These are phyloP conservation scores for Phocoena phocoena DNA, from an alignment of 2,113 vertebrate genomes.

Conservation along the genomic window DNA sequence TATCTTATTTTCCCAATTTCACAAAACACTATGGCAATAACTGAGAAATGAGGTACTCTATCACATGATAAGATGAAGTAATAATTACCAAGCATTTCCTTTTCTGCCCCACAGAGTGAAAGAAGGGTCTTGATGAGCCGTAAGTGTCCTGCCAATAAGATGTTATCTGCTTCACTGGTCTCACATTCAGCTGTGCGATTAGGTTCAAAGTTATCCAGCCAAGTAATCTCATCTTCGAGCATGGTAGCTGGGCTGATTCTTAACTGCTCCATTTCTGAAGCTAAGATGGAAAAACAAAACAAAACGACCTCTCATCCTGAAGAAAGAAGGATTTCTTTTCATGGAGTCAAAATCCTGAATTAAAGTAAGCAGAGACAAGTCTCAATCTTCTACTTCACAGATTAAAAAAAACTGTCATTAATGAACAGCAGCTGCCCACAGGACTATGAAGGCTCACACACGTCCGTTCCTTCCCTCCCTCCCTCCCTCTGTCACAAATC, in stretches of 20 bases:
- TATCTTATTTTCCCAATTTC: neutral
- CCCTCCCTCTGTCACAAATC: neutral
- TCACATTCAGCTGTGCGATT: constrained; percentile 97
- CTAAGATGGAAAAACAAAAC: constrained; percentile 77
- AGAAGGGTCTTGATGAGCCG: constrained; percentile 98
- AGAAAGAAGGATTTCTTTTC: neutral
- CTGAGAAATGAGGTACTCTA: neutral
- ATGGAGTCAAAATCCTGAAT: constrained; percentile 1
- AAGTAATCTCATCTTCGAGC: constrained; percentile 98
- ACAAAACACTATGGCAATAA: neutral
- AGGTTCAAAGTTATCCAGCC: constrained; percentile 99
- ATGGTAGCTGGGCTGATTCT: constrained; percentile 95
- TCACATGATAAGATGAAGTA: neutral
- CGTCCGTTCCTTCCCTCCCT: neutral
- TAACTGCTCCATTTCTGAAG: constrained; percentile 97
- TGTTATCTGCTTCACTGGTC: constrained; percentile 97
- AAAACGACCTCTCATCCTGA: neutral
- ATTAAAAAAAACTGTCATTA: neutral
- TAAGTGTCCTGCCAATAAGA: constrained; percentile 95
- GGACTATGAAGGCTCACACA: too few relatives aligned
- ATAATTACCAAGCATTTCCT: constrained; percentile 94
- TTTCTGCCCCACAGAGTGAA: constrained; percentile 96
- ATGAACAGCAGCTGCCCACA: neutral
- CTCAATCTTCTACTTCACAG: neutral
- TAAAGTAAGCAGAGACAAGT: neutral